Base-by-base conservation (phyloP, 2,888 invertebrate species). In the Spodoptera littoralis region DNA sequence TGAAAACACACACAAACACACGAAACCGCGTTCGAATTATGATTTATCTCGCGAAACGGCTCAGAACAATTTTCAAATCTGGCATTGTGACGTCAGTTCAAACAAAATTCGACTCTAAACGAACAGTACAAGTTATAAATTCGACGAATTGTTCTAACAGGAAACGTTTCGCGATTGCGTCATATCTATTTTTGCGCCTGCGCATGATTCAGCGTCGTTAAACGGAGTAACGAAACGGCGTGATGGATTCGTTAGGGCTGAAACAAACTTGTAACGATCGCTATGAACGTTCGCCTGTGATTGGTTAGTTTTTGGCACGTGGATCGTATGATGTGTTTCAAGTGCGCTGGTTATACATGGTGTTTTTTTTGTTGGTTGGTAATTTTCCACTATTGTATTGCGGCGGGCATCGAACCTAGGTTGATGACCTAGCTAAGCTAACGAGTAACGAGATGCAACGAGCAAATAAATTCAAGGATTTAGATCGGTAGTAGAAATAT, bases 201-300 rank as follows among this genome's bases (percentile, higher is more conserved):
- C 51, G 65, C 64, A 73, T 81, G 81, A 79, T 62, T 77, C 76
- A 74, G 48, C 66, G 77, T 71, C 80, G 80, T 80, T 81, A 73
- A 66, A 81, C 79, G 81, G 48, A 74, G 60, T 80, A 81, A 80
- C 80, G 80, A 81, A 79, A 71, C 64, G 60, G 47, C 53, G 68
- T 73, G 55, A 68, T 62, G 52, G 49, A 68, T 74, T 74, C 75
- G 71, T 72, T 72, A 74, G 75, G 59, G 43, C 47, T 41, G 47
- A 51, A 58, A 47, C 4, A 65, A 5, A 50, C 22, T 50, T 13
- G 48, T 27, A 53, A 53, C 65, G 54, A 18, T 18, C 44, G 41
- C 11, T 3, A 18, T 22, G 3, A 55, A 51, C n/a, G 42, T 12
- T 36, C 18, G 49, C 9, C 9, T n/a, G n/a, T 47, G 6, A 65